Evolutionary conservation across 2,797 vertebrate species (phyloP).

Genomic region (Liparis tanakae): DNA sequence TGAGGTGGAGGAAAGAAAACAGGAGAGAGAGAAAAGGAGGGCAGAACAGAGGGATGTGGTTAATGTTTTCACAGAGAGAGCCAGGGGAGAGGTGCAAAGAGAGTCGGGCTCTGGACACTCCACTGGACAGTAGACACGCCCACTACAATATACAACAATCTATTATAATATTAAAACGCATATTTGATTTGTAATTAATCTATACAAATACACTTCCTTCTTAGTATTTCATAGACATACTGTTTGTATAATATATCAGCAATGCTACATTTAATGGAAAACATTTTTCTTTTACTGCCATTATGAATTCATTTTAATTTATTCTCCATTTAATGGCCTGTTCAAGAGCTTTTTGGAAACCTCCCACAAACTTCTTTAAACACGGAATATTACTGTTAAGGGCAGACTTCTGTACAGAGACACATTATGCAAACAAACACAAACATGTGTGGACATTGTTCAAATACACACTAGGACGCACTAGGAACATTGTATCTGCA

Average conservation of each 20-base stretch:
- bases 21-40: constrained; percentile 71
- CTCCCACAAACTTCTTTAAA: constrained; percentile 18
- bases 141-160: background rate
- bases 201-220: constrained; percentile 7
- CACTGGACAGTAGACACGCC: constrained; percentile 52
- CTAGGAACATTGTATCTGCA: constrained; percentile 20
- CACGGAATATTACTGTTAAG: constrained; percentile 15
- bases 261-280: constrained; percentile 4
- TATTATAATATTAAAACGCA: background rate
- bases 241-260: background rate
- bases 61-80: constrained; percentile 86
- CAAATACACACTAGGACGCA: constrained; percentile 27
- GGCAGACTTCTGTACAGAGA: constrained; percentile 43
- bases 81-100: constrained; percentile 77
- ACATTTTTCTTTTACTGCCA: background rate
- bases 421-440: constrained; percentile 29
- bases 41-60: constrained; percentile 94
- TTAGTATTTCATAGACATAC: constrained; percentile 5
- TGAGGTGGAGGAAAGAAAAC: constrained; percentile 41
- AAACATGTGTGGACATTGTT: constrained; percentile 22
- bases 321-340: background rate
- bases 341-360: background rate
- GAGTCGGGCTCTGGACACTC: constrained; percentile 82
- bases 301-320: background rate
- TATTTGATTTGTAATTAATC: constrained; percentile 4